phyloP scores from a whole-genome alignment of 1,140 invertebrate species.

The Conopomorpha cramerella region DNA sequence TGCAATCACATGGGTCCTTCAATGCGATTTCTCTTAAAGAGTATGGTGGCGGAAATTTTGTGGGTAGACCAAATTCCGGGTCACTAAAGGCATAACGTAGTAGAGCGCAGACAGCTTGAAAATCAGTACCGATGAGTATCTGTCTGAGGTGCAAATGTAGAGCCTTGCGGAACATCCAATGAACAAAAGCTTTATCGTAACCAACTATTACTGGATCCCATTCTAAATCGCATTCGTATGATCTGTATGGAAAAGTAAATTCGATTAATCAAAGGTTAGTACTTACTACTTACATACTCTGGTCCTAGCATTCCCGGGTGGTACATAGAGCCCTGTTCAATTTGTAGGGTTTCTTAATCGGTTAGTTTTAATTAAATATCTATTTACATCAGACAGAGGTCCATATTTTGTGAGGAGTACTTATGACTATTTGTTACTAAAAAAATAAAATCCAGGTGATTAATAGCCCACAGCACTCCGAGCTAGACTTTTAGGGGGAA shows the following conservation, averaged over 20 bases:
- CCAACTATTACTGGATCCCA: conserved; percentile 30
- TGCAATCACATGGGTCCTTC: conserved; percentile 33
- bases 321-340: too few relatives aligned
- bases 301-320: too few relatives aligned
- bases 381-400: too few relatives aligned
- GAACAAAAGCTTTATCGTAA: conserved; percentile 20
- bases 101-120: conserved; percentile 13
- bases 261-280: not conserved
- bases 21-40: conserved; percentile 16
- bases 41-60: conserved; percentile 13
- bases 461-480: too few relatives aligned
- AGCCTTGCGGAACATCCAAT: conserved; percentile 48
- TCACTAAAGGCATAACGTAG: conserved; percentile 28
- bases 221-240: conserved; percentile 35
- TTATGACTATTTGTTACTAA: too few relatives aligned
- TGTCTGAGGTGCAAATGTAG: conserved; percentile 23
- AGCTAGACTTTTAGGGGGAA: too few relatives aligned
- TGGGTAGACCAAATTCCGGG: conserved; percentile 35
- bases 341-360: too few relatives aligned
- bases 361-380: too few relatives aligned
- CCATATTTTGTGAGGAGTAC: too few relatives aligned
- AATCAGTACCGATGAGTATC: conserved; percentile 15
- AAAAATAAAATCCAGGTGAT: too few relatives aligned
- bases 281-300: too few relatives aligned
- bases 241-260: conserved; percentile 14